Percentiles rank a stretch among this genome's conserved stretches.
Conservation (phyloP, 2,888 invertebrate genomes). For the Hypercompe scribonia region DNA sequence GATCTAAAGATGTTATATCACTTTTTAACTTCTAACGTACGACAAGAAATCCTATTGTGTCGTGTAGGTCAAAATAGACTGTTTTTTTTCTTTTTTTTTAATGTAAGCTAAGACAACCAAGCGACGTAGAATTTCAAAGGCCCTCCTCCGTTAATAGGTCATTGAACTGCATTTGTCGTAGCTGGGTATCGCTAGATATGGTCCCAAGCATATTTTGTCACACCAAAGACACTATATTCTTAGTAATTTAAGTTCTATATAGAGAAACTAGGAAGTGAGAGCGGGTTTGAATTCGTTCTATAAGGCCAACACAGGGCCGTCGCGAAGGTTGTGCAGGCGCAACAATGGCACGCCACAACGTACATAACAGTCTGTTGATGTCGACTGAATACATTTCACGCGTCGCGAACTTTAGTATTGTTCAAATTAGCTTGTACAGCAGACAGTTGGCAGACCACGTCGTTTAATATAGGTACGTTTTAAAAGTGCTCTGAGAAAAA, state of each 20-base stretch:
- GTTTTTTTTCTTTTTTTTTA: not conserved
- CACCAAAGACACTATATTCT: not conserved
- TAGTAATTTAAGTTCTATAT: slow-evolving; percentile 4
- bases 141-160: not conserved
- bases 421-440: slow-evolving; percentile 8
- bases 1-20: not conserved
- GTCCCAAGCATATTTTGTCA: not conserved
- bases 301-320: slow-evolving; percentile 45
- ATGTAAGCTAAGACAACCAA: not conserved
- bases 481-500: slow-evolving; percentile 8
- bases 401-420: slow-evolving; percentile 23
- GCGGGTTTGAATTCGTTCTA: slow-evolving; percentile 34
- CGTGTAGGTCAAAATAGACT: not conserved
- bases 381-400: slow-evolving; percentile 43
- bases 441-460: slow-evolving; percentile 15
- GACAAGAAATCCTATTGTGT: not conserved
- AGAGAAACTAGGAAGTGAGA: slow-evolving; percentile 51
- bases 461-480: slow-evolving; percentile 4
- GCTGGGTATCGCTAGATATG: not conserved
- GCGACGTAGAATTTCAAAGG: not conserved
- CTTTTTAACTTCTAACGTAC: not conserved
- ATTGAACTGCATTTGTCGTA: slow-evolving; percentile 2
- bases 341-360: slow-evolving; percentile 39
- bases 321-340: slow-evolving; percentile 37
- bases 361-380: slow-evolving; percentile 32